A percentile compares a stretch with the other conserved stretches of the same genome.
These are phyloP conservation scores for Cepaea nemoralis DNA, from an alignment of 1,140 invertebrate species.

Conservation along the genomic window DNA sequence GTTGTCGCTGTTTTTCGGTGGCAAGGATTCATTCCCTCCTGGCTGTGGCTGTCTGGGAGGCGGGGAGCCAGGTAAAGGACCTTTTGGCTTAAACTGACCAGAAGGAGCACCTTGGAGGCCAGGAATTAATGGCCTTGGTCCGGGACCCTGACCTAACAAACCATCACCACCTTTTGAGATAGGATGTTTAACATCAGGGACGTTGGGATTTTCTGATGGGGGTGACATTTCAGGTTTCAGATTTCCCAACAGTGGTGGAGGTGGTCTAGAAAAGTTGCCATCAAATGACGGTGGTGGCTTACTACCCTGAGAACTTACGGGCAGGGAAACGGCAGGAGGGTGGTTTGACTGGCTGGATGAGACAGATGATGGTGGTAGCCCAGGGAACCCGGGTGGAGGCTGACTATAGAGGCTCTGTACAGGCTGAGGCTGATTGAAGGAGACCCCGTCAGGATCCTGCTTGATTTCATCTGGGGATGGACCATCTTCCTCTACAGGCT, in stretches of 20 bases:
- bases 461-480: background rate
- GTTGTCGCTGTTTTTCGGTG: conserved; percentile 3
- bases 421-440: background rate
- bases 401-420: conserved; percentile 16
- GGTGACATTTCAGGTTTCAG: background rate
- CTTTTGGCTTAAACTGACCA: conserved; percentile 25
- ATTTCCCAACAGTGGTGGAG: conserved; percentile 26
- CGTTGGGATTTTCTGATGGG: background rate
- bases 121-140: conserved; percentile 31
- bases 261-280: conserved; percentile 23
- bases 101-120: conserved; percentile 11
- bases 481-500: conserved; percentile 33
- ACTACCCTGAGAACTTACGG: background rate
- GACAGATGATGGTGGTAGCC: background rate
- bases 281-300: conserved; percentile 4
- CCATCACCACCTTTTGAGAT: conserved; percentile 25
- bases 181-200: conserved; percentile 6
- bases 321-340: background rate
- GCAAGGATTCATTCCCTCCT: background rate
- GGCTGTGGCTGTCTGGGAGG: background rate
- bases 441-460: background rate
- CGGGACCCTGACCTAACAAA: conserved; percentile 29
- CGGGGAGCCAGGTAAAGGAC: background rate
- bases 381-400: conserved; percentile 32
- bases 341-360: background rate